A percentile compares a stretch with the other conserved stretches of the same genome.
phyloP scores from a whole-genome alignment of 2,113 vertebrate genomes.

The Clarias gariepinus region DNA sequence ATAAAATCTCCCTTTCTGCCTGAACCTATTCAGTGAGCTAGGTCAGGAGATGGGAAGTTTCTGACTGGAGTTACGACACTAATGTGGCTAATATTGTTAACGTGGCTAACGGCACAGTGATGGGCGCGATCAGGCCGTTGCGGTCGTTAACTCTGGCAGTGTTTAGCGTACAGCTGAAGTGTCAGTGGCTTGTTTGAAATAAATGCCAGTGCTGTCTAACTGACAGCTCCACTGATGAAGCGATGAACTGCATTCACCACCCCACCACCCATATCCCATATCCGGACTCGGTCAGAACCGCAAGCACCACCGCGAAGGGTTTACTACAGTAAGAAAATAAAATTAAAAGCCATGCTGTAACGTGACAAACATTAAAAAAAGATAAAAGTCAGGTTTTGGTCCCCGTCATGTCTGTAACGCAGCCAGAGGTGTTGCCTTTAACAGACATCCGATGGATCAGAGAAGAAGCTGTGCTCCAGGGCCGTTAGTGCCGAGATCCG shows the following conservation, averaged over 20 bases:
- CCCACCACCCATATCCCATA: no score
- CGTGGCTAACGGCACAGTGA: no score
- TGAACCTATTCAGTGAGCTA: not conserved
- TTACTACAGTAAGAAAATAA: not conserved
- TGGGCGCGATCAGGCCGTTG: not conserved
- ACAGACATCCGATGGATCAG: conserved; percentile 26
- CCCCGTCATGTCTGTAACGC: not conserved
- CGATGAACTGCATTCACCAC: not conserved
- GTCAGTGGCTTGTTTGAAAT: not conserved
- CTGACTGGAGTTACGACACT: not conserved
- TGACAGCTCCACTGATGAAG: not conserved
- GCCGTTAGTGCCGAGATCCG: conserved; percentile 82
- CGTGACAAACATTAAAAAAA: not conserved
- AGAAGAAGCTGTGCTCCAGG: conserved; percentile 77
- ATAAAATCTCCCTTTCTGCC: not conserved
- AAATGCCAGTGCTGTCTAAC: not conserved
- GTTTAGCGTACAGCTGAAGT: not conserved
- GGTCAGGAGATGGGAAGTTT: not conserved
- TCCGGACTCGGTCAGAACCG: not conserved
- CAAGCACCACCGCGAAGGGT: no score
- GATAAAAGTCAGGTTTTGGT: conserved; percentile 7
- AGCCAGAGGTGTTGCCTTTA: not conserved
- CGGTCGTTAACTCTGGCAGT: not conserved
- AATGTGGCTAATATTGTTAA: not conserved
- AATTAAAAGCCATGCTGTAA: not conserved